Percentiles rank a stretch among this genome's conserved stretches.
These are phyloP conservation scores for Pantala flavescens DNA, from an alignment of 1,140 invertebrate genomes.

Conservation along the genomic window DNA sequence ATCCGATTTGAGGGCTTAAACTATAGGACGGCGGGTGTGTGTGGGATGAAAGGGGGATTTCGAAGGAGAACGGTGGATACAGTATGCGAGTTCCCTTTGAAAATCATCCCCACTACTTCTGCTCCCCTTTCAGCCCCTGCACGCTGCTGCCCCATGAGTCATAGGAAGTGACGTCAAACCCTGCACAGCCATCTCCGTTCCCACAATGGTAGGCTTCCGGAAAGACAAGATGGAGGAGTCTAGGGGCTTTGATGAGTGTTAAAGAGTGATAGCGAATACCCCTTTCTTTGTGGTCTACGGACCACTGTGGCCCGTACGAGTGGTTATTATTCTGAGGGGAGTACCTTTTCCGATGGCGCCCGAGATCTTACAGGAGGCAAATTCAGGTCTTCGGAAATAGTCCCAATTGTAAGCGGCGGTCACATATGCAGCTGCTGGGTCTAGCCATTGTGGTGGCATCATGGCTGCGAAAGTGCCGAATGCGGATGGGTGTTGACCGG, in stretches of 20 bases:
- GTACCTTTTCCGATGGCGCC: neutral
- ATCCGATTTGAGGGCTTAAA: conserved; percentile 6
- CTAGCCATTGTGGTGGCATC: conserved; percentile 61
- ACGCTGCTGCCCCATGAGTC: neutral
- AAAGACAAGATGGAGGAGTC: neutral
- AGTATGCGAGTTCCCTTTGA: neutral
- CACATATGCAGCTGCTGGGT: conserved; percentile 51
- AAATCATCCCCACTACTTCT: neutral
- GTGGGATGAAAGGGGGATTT: neutral
- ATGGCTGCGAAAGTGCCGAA: conserved; percentile 52
- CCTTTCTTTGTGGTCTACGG: too few relatives aligned
- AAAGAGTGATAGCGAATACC: too few relatives aligned
- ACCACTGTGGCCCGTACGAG: too few relatives aligned
- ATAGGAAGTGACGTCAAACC: neutral
- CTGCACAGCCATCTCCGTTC: neutral
- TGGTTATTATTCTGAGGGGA: too few relatives aligned
- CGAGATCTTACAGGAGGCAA: conserved; percentile 12
- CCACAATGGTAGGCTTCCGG: neutral
- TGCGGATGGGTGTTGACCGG: conserved; percentile 49
- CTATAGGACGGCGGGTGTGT: neutral
- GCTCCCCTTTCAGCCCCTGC: neutral
- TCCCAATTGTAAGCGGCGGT: conserved; percentile 51
- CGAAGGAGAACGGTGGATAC: neutral
- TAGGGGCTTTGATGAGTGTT: too few relatives aligned
- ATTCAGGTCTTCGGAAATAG: conserved; percentile 43